Conservation (phyloP, 2,888 invertebrate genomes). For the Pterostichus madidus region DNA sequence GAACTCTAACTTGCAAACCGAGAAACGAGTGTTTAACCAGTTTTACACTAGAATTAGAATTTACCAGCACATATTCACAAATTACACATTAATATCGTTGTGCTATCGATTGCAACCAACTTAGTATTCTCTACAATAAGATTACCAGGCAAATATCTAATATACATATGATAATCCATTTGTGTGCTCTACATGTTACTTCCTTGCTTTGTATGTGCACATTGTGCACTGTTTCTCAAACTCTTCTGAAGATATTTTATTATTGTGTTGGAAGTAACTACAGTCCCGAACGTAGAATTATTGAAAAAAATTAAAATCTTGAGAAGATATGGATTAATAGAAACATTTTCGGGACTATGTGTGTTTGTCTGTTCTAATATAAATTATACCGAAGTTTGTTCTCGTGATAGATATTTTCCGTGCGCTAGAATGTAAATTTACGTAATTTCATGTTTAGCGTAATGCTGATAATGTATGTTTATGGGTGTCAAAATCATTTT, state of each 20-base stretch:
- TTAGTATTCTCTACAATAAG: constrained; percentile 40
- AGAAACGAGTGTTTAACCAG: constrained; percentile 13
- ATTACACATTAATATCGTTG: constrained; percentile 34
- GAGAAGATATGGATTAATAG: not conserved
- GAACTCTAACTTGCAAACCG: too few relatives aligned
- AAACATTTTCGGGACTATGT: not conserved
- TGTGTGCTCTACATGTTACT: constrained; percentile 25
- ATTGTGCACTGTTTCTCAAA: not conserved
- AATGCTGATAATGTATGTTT: too few relatives aligned
- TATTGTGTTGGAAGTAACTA: not conserved
- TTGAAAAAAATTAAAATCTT: not conserved
- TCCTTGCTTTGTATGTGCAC: not conserved
- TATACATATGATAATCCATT: constrained; percentile 33
- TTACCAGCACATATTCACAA: constrained; percentile 8
- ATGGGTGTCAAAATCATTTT: too few relatives aligned
- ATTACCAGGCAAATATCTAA: constrained; percentile 31
- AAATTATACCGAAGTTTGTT: too few relatives aligned
- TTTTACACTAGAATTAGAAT: constrained; percentile 11
- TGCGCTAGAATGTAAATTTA: too few relatives aligned
- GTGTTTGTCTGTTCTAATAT: too few relatives aligned
- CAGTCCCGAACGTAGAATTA: not conserved
- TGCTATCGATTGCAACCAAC: constrained; percentile 10
- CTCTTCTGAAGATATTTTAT: not conserved
- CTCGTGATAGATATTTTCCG: too few relatives aligned
- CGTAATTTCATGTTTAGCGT: too few relatives aligned